phyloP scores from a whole-genome alignment of 2,797 vertebrate genomes.

The Chromobotia macracanthus region DNA sequence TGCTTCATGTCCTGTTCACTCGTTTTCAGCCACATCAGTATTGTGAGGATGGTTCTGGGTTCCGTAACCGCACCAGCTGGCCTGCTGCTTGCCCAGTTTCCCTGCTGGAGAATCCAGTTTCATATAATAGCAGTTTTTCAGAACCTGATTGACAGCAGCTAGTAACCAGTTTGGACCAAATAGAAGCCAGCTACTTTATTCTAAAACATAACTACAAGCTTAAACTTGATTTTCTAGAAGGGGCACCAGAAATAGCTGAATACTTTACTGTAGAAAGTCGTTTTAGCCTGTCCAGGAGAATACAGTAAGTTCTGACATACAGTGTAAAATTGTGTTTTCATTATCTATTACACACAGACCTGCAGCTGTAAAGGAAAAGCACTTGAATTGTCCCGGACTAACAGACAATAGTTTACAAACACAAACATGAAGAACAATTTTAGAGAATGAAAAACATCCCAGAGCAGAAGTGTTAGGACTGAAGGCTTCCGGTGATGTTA shows the following conservation, averaged over 20 bases:
- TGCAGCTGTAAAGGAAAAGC: too few species aligned
- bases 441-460: too few species aligned
- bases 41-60: slow-evolving; percentile 58
- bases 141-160: too few species aligned
- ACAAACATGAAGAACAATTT: neutral
- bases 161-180: too few species aligned
- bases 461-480: too few species aligned
- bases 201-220: neutral
- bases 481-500: neutral
- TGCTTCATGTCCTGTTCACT: slow-evolving; percentile 69
- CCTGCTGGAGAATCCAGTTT: too few species aligned
- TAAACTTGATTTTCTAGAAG: neutral
- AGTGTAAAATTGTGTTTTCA: neutral
- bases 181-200: too few species aligned
- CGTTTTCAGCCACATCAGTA: slow-evolving; percentile 68
- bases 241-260: neutral
- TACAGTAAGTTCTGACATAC: too few species aligned
- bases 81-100: slow-evolving; percentile 41
- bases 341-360: neutral
- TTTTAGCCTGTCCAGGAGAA: neutral
- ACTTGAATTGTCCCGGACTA: too few species aligned
- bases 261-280: neutral
- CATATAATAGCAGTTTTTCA: too few species aligned
- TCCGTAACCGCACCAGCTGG: slow-evolving; percentile 66
- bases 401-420: neutral